A percentile compares a stretch with the other conserved stretches of the same genome.
Evolutionary conservation across 2,797 vertebrate genomes (phyloP).

Genomic region (Clarias platycephalus): DNA sequence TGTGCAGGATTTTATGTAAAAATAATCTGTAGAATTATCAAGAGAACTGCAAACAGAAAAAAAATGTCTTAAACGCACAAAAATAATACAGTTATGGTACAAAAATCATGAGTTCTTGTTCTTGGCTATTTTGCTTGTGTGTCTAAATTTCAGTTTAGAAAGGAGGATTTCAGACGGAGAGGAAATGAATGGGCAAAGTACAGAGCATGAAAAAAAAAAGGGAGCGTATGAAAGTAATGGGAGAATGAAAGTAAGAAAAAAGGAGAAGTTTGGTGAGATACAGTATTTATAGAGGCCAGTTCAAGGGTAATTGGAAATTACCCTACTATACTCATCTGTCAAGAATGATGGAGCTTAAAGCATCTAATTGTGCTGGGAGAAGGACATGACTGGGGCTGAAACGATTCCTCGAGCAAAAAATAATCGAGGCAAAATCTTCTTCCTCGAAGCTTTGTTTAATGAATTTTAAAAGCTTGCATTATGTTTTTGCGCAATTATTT

Average conservation of each 20-base stretch:
- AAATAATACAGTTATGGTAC: not conserved
- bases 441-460: too few species aligned
- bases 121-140: not conserved
- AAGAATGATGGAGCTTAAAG: not conserved
- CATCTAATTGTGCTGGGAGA: not conserved
- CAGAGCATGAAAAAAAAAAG: not conserved
- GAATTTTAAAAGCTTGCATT: too few species aligned
- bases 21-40: not conserved
- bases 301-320: not conserved
- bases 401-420: too few species aligned
- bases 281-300: not conserved
- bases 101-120: not conserved
- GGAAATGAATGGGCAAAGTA: not conserved
- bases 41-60: not conserved
- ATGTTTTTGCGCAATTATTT: too few species aligned
- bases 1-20: not conserved
- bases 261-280: not conserved
- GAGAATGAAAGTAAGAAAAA: not conserved
- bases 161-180: not conserved
- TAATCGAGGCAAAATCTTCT: too few species aligned
- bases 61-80: not conserved
- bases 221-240: not conserved
- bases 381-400: too few species aligned
- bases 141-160: not conserved
- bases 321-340: not conserved